Conservation (phyloP, 2,888 invertebrate genomes). For the Creontiades dilutus region DNA sequence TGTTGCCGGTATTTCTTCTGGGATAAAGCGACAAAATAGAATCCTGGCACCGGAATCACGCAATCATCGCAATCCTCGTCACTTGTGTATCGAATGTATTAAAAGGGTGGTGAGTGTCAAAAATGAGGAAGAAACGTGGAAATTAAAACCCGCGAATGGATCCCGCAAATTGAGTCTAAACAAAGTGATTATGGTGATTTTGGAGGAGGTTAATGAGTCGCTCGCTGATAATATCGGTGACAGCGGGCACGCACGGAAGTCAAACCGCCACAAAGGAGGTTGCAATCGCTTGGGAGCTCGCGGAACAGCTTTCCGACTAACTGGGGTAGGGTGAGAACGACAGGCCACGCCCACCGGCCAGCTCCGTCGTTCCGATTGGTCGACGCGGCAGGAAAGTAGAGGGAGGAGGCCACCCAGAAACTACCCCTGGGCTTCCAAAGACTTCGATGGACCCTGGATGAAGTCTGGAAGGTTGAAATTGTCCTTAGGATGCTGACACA, state of each 20-base stretch:
- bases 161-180: neutral
- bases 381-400: neutral
- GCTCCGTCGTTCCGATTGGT: no score
- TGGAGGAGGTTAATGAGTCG: neutral
- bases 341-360: no score
- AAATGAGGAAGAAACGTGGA: neutral
- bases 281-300: no score
- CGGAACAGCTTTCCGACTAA: no score
- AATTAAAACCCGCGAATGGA: neutral
- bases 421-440: neutral
- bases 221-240: neutral
- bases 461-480: no score
- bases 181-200: neutral
- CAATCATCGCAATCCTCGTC: neutral
- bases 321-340: no score
- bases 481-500: no score
- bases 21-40: neutral
- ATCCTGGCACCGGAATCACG: neutral
- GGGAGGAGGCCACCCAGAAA: slow-evolving; percentile 1
- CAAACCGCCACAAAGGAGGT: neutral
- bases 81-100: neutral
- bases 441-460: neutral
- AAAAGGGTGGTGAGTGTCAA: neutral
- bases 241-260: neutral
- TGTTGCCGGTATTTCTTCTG: neutral